Base-by-base conservation (phyloP, 2,113 vertebrate species). In the Gobio gobio region DNA sequence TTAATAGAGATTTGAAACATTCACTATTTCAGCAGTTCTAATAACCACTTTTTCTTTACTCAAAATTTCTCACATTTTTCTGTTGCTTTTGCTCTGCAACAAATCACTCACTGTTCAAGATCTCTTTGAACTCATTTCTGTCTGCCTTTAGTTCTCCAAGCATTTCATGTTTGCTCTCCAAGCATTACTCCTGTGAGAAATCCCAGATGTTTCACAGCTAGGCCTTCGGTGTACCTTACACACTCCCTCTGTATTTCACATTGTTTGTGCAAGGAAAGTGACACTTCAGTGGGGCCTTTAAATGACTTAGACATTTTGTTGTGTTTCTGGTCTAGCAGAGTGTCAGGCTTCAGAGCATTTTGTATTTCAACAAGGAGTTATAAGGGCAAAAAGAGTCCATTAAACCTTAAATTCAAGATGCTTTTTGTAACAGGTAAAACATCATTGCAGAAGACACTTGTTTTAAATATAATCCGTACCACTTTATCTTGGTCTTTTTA, bases 181-280 rank as follows among this genome's bases (percentile, higher is more conserved):
- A 78, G 56, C 54, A 78, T 61, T 78, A 49, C 70, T 83, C 40
- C 16, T 87, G 54, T 74, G 56, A 83, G 64, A 83, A 74, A 36
- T 83, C 64, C 75, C 63, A 66, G 64, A 75, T 61, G 80, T 83
- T 83, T 85, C 85, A 76, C 84, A 86, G 68, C 64, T 75, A 81
- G 12, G 72, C 64, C 36, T 76, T 78, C 43, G 61, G 54, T 85
- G 40, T 76, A 68, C 26, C 79, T 74, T 51, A 78, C 79, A 72
- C 79, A 16, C 26, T 79, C 56, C 68, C 68, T 81, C 78, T 86
- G 84, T 72, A 83, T 22, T 86, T 78, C 49, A 26, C 68, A 56
- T 82, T 77, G 66, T 24, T 36, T 73, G 36, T 56, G 80, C 59
- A 43, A 68, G 26, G 61, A 72, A 79, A 68, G 54, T 47, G 24